phyloP scores from a whole-genome alignment of 2,113 vertebrate species.

The Macheiramphus alcinus region DNA sequence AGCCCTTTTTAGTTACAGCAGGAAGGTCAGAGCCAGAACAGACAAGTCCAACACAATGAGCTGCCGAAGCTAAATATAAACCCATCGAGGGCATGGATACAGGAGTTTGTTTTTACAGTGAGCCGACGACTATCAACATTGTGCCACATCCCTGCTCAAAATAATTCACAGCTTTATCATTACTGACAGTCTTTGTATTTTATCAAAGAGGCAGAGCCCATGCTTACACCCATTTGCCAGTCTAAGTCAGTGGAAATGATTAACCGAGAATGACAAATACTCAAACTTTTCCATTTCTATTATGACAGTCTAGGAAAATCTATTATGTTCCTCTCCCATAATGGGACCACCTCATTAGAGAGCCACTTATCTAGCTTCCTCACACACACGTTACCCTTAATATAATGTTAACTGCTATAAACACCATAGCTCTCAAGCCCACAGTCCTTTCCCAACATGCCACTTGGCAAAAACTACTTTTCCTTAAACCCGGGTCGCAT shows the following conservation, averaged over 20 bases:
- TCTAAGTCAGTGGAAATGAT: neutral
- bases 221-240: neutral
- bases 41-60: constrained; percentile 28
- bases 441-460: neutral
- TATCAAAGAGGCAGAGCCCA: neutral
- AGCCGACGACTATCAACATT: neutral
- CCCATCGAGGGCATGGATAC: neutral
- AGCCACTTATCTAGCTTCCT: neutral
- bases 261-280: neutral
- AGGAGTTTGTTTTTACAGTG: constrained; percentile 40
- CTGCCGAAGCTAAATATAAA: constrained; percentile 22
- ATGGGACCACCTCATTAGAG: neutral
- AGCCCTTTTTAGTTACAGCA: neutral
- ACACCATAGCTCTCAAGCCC: neutral
- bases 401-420: neutral
- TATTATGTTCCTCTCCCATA: neutral
- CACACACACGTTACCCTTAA: neutral
- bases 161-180: constrained; percentile 13
- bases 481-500: neutral
- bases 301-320: neutral
- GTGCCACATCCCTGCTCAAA: constrained; percentile 5
- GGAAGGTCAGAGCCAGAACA: constrained; percentile 50
- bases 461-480: neutral
- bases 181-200: constrained; percentile 17
- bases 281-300: neutral